Percentiles rank a stretch among this genome's conserved stretches.
Conservation (phyloP, 1,140 invertebrate species). For the Scaptomyza montana region DNA sequence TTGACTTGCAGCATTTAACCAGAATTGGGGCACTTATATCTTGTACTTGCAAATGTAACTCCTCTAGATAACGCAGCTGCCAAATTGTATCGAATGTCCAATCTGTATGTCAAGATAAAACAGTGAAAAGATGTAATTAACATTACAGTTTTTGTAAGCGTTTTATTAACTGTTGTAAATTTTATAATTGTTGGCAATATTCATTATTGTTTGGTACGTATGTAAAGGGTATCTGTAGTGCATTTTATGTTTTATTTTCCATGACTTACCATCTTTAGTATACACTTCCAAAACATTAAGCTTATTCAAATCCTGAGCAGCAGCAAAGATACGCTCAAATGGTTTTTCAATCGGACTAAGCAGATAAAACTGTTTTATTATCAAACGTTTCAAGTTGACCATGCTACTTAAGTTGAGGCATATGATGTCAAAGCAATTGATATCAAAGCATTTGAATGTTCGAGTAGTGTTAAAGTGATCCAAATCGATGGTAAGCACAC, state of each 20-base stretch:
- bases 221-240: not conserved
- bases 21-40: slow-evolving; percentile 19
- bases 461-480: slow-evolving; percentile 33
- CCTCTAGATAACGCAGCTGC: slow-evolving; percentile 28
- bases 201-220: not conserved
- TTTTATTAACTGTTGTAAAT: no score
- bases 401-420: slow-evolving; percentile 37
- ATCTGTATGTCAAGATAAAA: slow-evolving; percentile 21
- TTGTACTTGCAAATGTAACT: slow-evolving; percentile 33
- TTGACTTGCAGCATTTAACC: slow-evolving; percentile 54
- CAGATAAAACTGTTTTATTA: slow-evolving; percentile 27
- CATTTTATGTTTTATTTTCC: no score
- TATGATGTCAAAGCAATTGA: slow-evolving; percentile 36
- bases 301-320: slow-evolving; percentile 21
- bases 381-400: slow-evolving; percentile 29
- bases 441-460: not conserved
- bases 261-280: slow-evolving; percentile 35
- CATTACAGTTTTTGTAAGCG: no score
- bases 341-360: slow-evolving; percentile 19
- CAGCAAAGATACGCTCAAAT: slow-evolving; percentile 42
- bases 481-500: slow-evolving; percentile 46
- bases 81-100: slow-evolving; percentile 30
- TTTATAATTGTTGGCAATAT: not conserved
- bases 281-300: slow-evolving; percentile 40
- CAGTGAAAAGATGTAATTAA: no score